These are phyloP conservation scores for Xiphorhynchus elegans DNA, from an alignment of 2,113 vertebrate species.

Conservation along the genomic window DNA sequence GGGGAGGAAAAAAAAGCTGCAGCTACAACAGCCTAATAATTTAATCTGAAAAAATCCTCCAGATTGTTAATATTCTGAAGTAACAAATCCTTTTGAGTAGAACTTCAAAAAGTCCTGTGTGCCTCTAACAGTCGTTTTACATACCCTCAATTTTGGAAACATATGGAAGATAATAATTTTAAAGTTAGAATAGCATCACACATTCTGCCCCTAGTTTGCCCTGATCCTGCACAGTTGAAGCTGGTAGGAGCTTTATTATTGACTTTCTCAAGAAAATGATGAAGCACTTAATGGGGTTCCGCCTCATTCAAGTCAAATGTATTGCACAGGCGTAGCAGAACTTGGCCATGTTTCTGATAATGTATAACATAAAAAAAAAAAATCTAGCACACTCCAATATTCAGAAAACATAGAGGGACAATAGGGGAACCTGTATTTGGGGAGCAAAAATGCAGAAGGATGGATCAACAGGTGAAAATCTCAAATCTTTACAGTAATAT, in stretches of 20 bases:
- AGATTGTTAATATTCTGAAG: neutral
- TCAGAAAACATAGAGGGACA: neutral
- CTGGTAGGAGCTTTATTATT: neutral
- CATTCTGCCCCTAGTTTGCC: neutral
- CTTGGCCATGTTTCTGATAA: neutral
- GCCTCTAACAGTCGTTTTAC: neutral
- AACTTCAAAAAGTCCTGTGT: neutral
- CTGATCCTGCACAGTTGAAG: neutral
- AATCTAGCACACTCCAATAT: neutral
- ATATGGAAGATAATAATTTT: neutral
- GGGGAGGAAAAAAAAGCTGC: neutral
- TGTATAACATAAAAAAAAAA: neutral
- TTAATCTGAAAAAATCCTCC: neutral
- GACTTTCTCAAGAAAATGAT: neutral
- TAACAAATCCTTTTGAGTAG: neutral
- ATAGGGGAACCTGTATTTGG: accelerated
- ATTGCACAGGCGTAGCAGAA: neutral
- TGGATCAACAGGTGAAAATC: neutral
- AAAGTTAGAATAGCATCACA: neutral
- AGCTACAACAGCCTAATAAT: conserved; percentile 4
- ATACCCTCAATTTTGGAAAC: neutral
- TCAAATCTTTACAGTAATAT: neutral
- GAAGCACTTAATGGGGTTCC: neutral
- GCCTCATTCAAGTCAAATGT: neutral
- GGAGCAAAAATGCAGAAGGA: neutral